phyloP scores from a whole-genome alignment of 2,113 vertebrate genomes.

The Vanacampus margaritifer region DNA sequence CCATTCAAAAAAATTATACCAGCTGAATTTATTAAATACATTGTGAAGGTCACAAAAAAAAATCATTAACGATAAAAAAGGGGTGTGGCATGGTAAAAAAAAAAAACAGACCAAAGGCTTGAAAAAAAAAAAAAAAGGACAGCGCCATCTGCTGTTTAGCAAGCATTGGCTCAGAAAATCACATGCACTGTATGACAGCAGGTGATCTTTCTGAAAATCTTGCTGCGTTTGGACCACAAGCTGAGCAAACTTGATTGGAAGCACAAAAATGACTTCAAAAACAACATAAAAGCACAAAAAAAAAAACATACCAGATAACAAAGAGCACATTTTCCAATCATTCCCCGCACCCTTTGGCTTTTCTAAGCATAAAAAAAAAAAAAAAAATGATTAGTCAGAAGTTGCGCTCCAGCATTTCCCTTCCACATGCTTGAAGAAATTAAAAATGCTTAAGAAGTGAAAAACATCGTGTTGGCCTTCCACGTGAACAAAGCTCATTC shows the following conservation, averaged over 20 bases:
- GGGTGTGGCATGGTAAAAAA: slow-evolving; percentile 8
- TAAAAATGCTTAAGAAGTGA: neutral
- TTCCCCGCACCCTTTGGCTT: neutral
- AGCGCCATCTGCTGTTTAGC: slow-evolving; percentile 30
- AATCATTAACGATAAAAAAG: neutral
- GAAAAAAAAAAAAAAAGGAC: neutral
- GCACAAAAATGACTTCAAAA: too few species aligned
- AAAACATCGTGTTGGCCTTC: slow-evolving; percentile 20
- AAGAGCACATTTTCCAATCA: neutral
- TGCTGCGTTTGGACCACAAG: neutral
- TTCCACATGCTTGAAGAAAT: neutral
- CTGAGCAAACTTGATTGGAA: neutral
- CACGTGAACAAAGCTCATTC: slow-evolving; percentile 17
- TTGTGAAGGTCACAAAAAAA: neutral
- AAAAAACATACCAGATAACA: neutral
- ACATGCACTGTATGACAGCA: neutral
- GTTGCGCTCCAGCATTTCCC: neutral
- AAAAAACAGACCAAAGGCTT: slow-evolving; percentile 10
- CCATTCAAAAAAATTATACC: neutral
- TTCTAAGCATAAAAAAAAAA: neutral
- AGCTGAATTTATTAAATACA: neutral
- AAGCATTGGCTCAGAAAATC: neutral
- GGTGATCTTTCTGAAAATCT: neutral
- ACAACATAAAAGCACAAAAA: neutral
- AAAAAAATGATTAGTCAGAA: neutral